A percentile compares a stretch with the other conserved stretches of the same genome.
These are phyloP conservation scores for Melinaea marsaeus DNA, from an alignment of 2,888 invertebrate genomes.

Conservation along the genomic window DNA sequence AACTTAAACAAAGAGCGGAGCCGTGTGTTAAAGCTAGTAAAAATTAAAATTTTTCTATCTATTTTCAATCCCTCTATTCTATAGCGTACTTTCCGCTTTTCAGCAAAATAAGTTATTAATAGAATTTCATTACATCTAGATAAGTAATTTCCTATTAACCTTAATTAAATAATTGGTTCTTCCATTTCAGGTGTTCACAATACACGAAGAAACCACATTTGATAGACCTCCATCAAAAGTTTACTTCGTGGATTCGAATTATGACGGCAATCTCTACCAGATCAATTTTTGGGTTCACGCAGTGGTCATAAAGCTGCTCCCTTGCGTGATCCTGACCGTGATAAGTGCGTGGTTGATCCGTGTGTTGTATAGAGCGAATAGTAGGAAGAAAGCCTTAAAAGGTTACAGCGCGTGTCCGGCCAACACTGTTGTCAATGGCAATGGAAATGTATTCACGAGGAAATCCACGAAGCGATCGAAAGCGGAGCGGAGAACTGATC, in stretches of 20 bases:
- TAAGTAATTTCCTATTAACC: no score
- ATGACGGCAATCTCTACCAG: slow-evolving; percentile 79
- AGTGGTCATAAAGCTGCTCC: slow-evolving; percentile 87
- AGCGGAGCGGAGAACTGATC: slow-evolving; percentile 77
- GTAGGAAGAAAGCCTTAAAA: slow-evolving; percentile 80
- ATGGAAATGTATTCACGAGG: slow-evolving; percentile 62
- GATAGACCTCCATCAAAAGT: slow-evolving; percentile 56
- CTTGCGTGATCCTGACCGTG: slow-evolving; percentile 86
- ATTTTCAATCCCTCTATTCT: no score
- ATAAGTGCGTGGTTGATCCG: slow-evolving; percentile 85
- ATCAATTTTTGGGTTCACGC: slow-evolving; percentile 90
- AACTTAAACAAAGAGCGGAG: no score
- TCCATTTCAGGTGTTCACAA: slow-evolving; percentile 65
- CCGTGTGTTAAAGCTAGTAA: no score
- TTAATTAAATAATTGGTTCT: not conserved
- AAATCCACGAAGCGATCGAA: slow-evolving; percentile 66
- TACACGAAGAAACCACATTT: slow-evolving; percentile 53
- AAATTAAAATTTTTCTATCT: no score
- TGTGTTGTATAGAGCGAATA: slow-evolving; percentile 83
- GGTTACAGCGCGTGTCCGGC: slow-evolving; percentile 67
- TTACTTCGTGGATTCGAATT: slow-evolving; percentile 75
- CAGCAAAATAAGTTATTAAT: no score
- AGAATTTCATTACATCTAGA: no score
- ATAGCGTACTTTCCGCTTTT: no score
- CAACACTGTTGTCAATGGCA: slow-evolving; percentile 54